Conservation (phyloP, 2,797 vertebrate species). For the Periophthalmus magnuspinnatus region DNA sequence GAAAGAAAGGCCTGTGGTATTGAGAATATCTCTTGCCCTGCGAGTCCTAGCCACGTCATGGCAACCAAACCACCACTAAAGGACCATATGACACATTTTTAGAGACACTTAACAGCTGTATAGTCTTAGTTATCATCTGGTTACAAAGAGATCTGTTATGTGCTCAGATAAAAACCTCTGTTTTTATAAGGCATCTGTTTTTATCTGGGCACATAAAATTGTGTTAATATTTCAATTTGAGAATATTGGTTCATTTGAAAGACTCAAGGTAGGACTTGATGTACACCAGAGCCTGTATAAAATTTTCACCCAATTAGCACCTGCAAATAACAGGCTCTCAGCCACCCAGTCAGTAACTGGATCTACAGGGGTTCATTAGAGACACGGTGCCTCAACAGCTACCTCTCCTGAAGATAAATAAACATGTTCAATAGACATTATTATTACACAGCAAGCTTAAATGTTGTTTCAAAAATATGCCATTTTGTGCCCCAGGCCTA, state of each 20-base stretch:
- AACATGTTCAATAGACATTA: neutral
- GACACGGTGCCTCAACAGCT: neutral
- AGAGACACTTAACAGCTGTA: conserved; percentile 70
- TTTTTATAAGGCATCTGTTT: conserved; percentile 58
- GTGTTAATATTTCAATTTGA: neutral
- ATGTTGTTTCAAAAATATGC: neutral
- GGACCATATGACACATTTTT: conserved; percentile 44
- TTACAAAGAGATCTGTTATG: conserved; percentile 55
- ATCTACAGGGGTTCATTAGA: neutral
- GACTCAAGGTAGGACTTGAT: neutral
- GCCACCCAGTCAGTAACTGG: conserved; percentile 5
- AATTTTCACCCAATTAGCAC: conserved; percentile 19
- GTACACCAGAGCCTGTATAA: conserved; percentile 3
- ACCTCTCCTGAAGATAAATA: neutral
- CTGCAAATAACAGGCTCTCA: conserved; percentile 7
- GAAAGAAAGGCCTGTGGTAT: neutral
- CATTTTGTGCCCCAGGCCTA: conserved; percentile 68
- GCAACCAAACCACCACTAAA: conserved; percentile 43
- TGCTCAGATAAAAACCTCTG: conserved; percentile 59
- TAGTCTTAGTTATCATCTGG: conserved; percentile 68
- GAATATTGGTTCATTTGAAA: conserved; percentile 5
- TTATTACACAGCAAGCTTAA: neutral
- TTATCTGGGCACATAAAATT: conserved; percentile 36
- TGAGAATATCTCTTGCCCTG: conserved; percentile 22
- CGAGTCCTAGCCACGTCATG: conserved; percentile 36